These are phyloP conservation scores for Drosophila obscura DNA, from an alignment of 1,140 invertebrate genomes.

Conservation along the genomic window DNA sequence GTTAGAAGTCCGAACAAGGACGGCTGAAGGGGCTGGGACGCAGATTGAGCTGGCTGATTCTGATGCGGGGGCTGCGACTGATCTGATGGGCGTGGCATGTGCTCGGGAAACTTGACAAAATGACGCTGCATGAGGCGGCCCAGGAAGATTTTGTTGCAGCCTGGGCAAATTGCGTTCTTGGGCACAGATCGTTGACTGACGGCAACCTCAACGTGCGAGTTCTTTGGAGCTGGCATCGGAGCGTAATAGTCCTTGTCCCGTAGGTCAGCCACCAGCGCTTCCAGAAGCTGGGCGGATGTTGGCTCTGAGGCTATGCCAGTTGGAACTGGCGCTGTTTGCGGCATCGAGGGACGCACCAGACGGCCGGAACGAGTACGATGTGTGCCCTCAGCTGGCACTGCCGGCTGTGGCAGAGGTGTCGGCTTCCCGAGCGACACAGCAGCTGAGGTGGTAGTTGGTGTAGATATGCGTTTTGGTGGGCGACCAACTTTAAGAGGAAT, in stretches of 20 bases:
- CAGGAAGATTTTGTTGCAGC: constrained; percentile 77
- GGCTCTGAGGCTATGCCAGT: constrained; percentile 5
- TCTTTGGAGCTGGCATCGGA: constrained; percentile 23
- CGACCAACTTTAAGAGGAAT: constrained; percentile 26
- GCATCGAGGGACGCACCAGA: constrained; percentile 44
- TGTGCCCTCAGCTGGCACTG: constrained; percentile 13
- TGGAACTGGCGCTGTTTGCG: constrained; percentile 24
- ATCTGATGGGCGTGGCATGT: constrained; percentile 52
- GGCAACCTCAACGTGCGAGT: neutral
- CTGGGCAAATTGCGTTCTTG: constrained; percentile 68
- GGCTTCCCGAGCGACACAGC: neutral
- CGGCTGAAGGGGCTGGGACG: constrained; percentile 16
- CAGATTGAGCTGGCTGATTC: neutral
- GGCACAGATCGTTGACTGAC: constrained; percentile 50
- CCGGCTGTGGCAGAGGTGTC: neutral
- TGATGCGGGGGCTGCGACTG: constrained; percentile 9
- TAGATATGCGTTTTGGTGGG: constrained; percentile 27
- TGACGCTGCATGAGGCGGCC: constrained; percentile 73
- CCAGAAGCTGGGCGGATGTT: constrained; percentile 35
- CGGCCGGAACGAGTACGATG: constrained; percentile 64
- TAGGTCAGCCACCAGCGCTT: constrained; percentile 51
- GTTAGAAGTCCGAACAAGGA: constrained; percentile 68
- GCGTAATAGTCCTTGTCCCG: constrained; percentile 63
- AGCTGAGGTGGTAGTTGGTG: neutral
- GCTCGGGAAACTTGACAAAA: constrained; percentile 75